phyloP scores from a whole-genome alignment of 2,797 vertebrate species.

The Orestias chungarensis region DNA sequence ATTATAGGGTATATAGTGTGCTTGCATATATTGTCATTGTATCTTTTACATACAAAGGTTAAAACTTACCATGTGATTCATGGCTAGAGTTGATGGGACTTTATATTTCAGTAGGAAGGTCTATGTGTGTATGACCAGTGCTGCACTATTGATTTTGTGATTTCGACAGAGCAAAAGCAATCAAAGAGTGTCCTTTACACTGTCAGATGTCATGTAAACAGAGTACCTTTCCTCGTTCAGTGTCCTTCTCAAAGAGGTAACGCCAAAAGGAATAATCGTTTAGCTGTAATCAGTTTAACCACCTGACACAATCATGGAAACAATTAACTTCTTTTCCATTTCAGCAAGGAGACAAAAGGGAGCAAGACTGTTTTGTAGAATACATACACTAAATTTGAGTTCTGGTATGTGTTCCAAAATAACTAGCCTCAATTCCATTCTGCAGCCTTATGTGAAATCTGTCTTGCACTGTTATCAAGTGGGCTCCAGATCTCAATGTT shows the following conservation, averaged over 20 bases:
- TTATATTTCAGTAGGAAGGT: conserved; percentile 43
- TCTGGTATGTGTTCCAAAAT: conserved; percentile 50
- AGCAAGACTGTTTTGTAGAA: conserved; percentile 48
- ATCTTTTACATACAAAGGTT: neutral
- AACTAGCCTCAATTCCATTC: conserved; percentile 42
- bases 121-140: conserved; percentile 59
- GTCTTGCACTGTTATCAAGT: conserved; percentile 60
- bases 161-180: conserved; percentile 64
- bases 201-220: conserved; percentile 75
- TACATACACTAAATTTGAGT: conserved; percentile 45
- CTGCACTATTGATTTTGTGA: conserved; percentile 71
- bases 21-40: neutral
- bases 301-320: conserved; percentile 78
- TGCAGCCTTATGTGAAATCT: conserved; percentile 55
- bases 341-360: conserved; percentile 42
- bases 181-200: conserved; percentile 68
- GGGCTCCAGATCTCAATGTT: conserved; percentile 63
- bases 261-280: conserved; percentile 74
- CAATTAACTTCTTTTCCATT: conserved; percentile 72
- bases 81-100: conserved; percentile 39
- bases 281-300: conserved; percentile 76
- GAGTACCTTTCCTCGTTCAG: conserved; percentile 63
- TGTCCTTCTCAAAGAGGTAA: conserved; percentile 68
- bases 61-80: neutral
- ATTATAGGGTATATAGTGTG: too few relatives aligned